phyloP scores from a whole-genome alignment of 2,113 vertebrate genomes.

The Prionailurus viverrinus region DNA sequence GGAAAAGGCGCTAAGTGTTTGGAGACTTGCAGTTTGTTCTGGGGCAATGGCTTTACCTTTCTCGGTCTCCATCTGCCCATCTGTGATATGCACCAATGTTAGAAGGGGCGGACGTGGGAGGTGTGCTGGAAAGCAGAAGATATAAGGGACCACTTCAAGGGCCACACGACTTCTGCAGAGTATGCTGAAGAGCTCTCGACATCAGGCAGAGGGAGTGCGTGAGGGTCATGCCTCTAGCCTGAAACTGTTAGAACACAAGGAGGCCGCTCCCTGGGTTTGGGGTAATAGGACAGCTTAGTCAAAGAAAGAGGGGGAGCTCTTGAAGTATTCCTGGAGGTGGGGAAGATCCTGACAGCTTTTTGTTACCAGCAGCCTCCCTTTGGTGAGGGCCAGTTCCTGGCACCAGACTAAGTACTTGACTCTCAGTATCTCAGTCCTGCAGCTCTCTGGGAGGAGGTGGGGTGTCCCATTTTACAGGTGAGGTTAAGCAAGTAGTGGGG shows the following conservation, averaged over 20 bases:
- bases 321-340: neutral
- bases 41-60: neutral
- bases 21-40: neutral
- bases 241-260: no score
- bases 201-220: neutral
- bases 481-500: no score
- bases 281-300: neutral
- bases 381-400: neutral
- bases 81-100: neutral
- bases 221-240: neutral
- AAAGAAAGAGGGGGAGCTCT: neutral
- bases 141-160: neutral
- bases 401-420: neutral
- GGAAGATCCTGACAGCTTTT: neutral
- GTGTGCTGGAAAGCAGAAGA: neutral
- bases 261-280: neutral
- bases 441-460: neutral
- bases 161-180: neutral
- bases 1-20: neutral
- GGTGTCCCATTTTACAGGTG: neutral
- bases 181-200: neutral
- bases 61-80: neutral
- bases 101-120: neutral
- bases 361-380: neutral
- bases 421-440: accelerated